Conservation (phyloP, 2,113 vertebrate genomes). For the Galeopterus variegatus region DNA sequence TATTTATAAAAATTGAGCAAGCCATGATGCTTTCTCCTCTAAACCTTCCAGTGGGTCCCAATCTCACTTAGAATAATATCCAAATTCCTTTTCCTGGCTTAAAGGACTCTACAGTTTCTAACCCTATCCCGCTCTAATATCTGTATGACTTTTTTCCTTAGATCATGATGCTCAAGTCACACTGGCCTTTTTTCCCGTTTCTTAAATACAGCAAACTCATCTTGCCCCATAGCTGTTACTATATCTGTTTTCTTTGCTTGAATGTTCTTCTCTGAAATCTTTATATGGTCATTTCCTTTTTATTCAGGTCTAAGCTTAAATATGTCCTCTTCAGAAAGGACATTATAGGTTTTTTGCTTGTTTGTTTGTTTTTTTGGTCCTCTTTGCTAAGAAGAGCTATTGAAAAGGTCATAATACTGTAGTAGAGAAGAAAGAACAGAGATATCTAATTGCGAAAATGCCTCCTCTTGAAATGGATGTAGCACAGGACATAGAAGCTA, state of each 20-base stretch:
- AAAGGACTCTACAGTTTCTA: neutral
- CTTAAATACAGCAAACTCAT: neutral
- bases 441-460: no score
- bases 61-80: neutral
- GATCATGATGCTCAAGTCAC: neutral
- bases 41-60: neutral
- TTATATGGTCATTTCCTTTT: neutral
- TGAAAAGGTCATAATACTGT: no score
- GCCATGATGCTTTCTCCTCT: neutral
- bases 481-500: no score
- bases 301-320: neutral
- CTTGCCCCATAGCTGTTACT: neutral
- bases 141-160: neutral
- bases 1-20: neutral
- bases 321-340: neutral
- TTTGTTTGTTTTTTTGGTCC: no score
- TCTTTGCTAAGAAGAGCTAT: no score
- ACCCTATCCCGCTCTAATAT: neutral
- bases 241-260: neutral
- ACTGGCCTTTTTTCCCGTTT: neutral
- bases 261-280: neutral
- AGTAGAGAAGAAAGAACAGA: no score
- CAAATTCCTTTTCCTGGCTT: neutral
- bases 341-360: neutral
- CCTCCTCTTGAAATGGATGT: no score